These are phyloP conservation scores for Cephalopterus ornatus DNA, from an alignment of 2,113 vertebrate species.

Conservation along the genomic window DNA sequence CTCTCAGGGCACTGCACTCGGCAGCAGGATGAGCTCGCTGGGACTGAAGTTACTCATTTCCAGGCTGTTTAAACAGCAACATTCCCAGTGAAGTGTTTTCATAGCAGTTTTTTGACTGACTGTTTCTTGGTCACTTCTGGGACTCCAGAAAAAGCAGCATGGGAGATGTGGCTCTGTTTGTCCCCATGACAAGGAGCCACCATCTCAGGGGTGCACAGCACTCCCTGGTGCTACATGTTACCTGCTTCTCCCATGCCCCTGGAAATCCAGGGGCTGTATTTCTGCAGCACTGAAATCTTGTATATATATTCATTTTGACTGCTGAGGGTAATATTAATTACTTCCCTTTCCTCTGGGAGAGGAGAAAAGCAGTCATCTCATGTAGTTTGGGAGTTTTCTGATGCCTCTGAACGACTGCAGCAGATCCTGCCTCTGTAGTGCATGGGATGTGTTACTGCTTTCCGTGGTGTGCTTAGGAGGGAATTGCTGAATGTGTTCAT, in stretches of 20 bases:
- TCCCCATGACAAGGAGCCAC: neutral
- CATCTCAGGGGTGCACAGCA: neutral
- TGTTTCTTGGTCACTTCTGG: neutral
- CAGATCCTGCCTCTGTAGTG: neutral
- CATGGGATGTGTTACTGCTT: neutral
- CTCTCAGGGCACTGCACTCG: neutral
- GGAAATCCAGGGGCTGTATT: neutral
- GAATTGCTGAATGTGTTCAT: conserved; percentile 15
- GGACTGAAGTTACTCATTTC: neutral
- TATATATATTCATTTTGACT: neutral
- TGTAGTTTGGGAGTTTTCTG: neutral
- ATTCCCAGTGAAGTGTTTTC: neutral
- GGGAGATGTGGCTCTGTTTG: neutral
- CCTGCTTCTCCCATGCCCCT: neutral
- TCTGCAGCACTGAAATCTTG: neutral
- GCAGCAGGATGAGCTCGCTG: neutral
- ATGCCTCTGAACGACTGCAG: neutral
- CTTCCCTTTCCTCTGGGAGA: neutral
- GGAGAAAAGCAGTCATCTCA: neutral
- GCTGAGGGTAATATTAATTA: neutral
- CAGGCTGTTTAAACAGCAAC: neutral
- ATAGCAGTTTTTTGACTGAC: neutral
- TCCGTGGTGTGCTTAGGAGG: neutral
- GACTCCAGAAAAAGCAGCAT: neutral
- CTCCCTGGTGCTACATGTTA: neutral